Conservation (phyloP, 1,140 invertebrate species). For the Frieseomelitta varia region DNA sequence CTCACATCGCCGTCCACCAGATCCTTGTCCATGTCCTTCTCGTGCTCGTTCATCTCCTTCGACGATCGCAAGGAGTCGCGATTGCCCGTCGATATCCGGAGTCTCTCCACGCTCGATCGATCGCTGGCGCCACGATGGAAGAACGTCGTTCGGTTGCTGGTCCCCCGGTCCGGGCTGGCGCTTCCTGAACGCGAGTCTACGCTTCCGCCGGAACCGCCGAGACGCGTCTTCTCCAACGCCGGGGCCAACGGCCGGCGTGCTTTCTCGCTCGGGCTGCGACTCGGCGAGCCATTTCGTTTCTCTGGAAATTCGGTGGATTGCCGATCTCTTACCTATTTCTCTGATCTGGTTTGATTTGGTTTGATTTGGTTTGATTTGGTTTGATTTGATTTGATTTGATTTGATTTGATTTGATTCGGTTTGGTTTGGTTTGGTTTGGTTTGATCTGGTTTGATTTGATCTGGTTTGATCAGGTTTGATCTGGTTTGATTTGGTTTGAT, state of each 20-base stretch:
- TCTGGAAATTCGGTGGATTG: constrained; percentile 59
- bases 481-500: not conserved
- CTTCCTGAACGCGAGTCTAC: constrained; percentile 79
- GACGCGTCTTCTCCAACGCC: constrained; percentile 76
- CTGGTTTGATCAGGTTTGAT: not conserved
- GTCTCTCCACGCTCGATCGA: constrained; percentile 74
- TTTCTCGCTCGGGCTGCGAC: constrained; percentile 77
- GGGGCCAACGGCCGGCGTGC: constrained; percentile 73
- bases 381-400: not conserved
- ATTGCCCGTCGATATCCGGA: constrained; percentile 77
- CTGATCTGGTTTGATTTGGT: not conserved
- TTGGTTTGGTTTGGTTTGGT: not conserved
- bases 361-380: not conserved
- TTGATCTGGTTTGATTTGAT: not conserved
- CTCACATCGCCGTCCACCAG: constrained; percentile 76
- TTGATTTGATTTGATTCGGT: too few relatives aligned
- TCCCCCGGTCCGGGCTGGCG: constrained; percentile 77
- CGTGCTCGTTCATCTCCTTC: constrained; percentile 75
- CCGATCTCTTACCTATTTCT: too few relatives aligned
- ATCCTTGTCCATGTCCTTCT: constrained; percentile 74
- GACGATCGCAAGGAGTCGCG: constrained; percentile 70
- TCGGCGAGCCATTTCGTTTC: constrained; percentile 75
- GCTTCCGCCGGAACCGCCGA: constrained; percentile 78
- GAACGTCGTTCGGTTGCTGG: constrained; percentile 60
- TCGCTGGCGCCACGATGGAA: constrained; percentile 74